Evolutionary conservation across 2,888 invertebrate species (phyloP).

Genomic region (Adela reaumurella): DNA sequence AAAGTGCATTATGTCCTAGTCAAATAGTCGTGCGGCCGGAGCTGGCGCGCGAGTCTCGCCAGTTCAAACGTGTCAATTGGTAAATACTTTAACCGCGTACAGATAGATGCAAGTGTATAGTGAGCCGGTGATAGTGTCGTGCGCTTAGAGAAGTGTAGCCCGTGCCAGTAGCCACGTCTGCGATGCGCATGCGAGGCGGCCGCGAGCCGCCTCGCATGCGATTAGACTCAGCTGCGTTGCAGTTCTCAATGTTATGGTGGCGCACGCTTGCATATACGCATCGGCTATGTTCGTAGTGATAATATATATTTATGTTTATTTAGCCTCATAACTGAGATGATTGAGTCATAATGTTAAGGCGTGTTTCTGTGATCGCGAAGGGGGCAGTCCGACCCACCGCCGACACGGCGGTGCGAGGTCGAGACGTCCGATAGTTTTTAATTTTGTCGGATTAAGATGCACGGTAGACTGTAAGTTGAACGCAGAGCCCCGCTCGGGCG

Average conservation of each 20-base stretch:
- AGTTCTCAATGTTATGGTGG: neutral
- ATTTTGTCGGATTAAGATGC: too few species aligned
- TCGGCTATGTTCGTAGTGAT: neutral
- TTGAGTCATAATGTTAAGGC: slow-evolving; percentile 46
- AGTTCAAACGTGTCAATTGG: neutral
- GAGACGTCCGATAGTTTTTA: too few species aligned
- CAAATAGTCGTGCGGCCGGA: neutral
- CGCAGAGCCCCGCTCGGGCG: too few species aligned
- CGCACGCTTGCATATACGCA: neutral
- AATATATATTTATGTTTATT: neutral
- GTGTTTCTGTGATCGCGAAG: neutral
- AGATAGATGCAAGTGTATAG: too few species aligned
- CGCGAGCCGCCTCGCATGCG: neutral
- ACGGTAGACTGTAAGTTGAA: too few species aligned
- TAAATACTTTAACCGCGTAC: neutral
- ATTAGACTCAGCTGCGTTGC: neutral
- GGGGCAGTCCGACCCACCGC: neutral
- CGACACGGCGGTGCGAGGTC: neutral
- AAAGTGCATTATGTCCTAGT: neutral
- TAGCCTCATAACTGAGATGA: slow-evolving; percentile 5
- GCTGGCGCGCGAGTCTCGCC: neutral
- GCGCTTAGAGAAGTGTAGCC: too few species aligned
- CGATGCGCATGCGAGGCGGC: neutral
- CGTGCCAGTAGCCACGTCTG: too few species aligned
- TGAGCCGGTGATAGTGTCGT: too few species aligned